phyloP scores from a whole-genome alignment of 2,113 vertebrate genomes.

The Strix aluco region DNA sequence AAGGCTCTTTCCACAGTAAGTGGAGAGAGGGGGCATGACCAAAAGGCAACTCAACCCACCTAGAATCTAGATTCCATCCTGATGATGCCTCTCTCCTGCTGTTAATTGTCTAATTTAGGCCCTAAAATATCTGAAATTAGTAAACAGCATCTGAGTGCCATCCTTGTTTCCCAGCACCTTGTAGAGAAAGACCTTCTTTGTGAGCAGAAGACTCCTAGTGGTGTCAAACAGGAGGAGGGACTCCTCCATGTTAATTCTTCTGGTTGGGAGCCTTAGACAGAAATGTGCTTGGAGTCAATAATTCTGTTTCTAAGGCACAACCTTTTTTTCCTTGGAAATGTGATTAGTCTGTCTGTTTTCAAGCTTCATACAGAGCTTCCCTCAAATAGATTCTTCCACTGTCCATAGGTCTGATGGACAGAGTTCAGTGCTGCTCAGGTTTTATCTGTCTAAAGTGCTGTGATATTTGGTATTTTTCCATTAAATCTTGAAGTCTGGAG shows the following conservation, averaged over 20 bases:
- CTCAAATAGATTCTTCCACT: not conserved
- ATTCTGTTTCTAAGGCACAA: not conserved
- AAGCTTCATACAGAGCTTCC: not conserved
- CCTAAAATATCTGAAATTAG: not conserved
- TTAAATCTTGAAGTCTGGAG: not conserved
- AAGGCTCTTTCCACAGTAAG: not conserved
- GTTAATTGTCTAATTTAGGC: not conserved
- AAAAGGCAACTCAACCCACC: not conserved
- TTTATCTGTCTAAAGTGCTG: not conserved
- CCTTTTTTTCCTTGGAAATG: not conserved
- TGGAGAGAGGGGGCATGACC: not conserved
- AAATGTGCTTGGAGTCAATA: not conserved
- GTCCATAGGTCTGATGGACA: not conserved
- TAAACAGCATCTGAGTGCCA: not conserved
- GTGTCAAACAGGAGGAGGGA: not conserved
- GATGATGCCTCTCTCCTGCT: not conserved
- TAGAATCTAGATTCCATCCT: not conserved
- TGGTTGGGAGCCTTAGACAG: not conserved
- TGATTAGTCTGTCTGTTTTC: not conserved
- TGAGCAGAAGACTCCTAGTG: not conserved
- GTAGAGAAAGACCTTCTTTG: not conserved
- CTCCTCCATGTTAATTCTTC: not conserved
- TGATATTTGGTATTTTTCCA: not conserved
- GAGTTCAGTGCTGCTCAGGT: not conserved
- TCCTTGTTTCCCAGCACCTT: not conserved